Base-by-base conservation (phyloP, 2,797 vertebrate species). In the Pteronotus mesoamericanus region DNA sequence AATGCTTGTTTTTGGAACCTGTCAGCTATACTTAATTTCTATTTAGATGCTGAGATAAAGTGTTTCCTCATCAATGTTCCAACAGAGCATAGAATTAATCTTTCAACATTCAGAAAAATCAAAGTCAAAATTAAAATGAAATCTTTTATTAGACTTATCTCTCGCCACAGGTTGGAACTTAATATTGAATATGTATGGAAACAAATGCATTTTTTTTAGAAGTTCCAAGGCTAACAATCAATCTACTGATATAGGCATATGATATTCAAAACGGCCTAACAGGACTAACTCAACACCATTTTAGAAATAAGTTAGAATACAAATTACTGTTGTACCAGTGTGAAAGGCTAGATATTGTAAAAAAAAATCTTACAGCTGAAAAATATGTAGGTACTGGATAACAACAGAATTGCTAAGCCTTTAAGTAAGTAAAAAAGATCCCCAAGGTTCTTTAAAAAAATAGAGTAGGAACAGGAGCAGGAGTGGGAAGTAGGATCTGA, bases 21-120 rank as follows among this genome's bases (percentile, higher is more conserved):
- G 16, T 82, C 88, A 90, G 46, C 12, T 85, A 55, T 48, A 69
- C 39, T 96, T 89, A 77, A 75, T 94, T 96, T 96, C 66, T 93
- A 57, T 32, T 34, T 94, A 61, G 77, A 94, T 68, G 2, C n/a
- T 79, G 71, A 95, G 72, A 92, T 94, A 77, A 93, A 86, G 26
- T 42, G 15, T 46, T 90, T 92, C 37, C 39, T 79, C 48, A 94
- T 91, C 72, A 59, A 0, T 72, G 34, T 92, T 88, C 71, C 46
- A 92, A 78, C 34, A 86, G 39, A 95, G 68, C 39, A 32, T 24
- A 90, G 51, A 92, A 66, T 91, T 89, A 75, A 74, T 94, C 24
- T 94, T 64, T 89, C 59, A 92, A 71, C 59, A 92, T 92, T 94
- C 84, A 86, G 79, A 90, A 95, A 91, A 94, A 75, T 78, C 39